Base-by-base conservation (phyloP, 2,888 invertebrate genomes). In the Syritta pipiens region DNA sequence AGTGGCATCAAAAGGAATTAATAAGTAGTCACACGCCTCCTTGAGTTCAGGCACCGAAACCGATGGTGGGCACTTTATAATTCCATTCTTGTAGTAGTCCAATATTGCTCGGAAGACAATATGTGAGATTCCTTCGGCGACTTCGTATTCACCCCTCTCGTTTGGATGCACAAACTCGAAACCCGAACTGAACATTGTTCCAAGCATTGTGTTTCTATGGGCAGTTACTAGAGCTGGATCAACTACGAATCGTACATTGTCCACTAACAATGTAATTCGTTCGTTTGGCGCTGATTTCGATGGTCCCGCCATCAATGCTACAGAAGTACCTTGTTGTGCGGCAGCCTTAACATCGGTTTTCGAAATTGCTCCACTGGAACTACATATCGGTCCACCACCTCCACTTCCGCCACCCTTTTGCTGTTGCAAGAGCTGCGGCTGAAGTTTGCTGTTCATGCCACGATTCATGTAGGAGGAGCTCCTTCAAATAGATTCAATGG, bases 201-300 rank as follows among this genome's bases (percentile, higher is more conserved):
- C 99, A 26, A 99, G 90, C 98, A 99, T 98, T 0, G 99, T 99
- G 87, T 99, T 98, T 0, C 99, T 98, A 89, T 98, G 96, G 1
- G 96, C 95, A 6, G 96, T 95, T 85, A 99, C 96, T 79, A 98
- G 91, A 1, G 96, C 93, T 4, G 97, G 96, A 88, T 98, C 98
- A 17, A 98, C 94, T 44, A 98, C 94, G 88, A 97, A 97, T 82
- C 97, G 91, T 0, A 98, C 98, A 85, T 96, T 97, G 86, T 99
- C 99, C 9, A 99, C 99, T n/a, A 99, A 94, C 51, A 99, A 91
- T 1, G 97, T 97, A 60, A 98, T 94, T 69, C 95, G 90, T 83
- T 96, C 96, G 4, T 86, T 85, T 4, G 86, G 83, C 9, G 75
- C 81, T 5, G 83, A 72, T 5, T 85, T 84, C n/a, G 75, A 60